Base-by-base conservation (phyloP, 1,140 invertebrate genomes). In the Globodera rostochiensis region DNA sequence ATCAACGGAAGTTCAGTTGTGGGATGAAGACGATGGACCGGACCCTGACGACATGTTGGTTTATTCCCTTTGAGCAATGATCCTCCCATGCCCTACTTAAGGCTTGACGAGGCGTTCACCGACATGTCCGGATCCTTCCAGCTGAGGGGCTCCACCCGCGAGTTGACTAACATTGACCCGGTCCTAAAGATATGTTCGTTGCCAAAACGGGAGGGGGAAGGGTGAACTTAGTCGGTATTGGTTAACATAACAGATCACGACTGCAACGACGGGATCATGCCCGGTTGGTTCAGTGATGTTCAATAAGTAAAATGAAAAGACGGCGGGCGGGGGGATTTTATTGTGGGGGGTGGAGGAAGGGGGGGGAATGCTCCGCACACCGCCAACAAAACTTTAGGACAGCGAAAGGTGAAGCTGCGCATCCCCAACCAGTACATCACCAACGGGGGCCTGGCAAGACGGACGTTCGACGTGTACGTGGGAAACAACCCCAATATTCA, bases 181-280 rank as follows among this genome's bases (percentile, higher is more conserved):
- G 86, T 82, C n/a, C 50, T 82, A 15, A 82, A 82, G 74, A 84
- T 82, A n/a, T 82, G 79, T 80, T 46, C 80, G 66, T 79, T 19
- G 9, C 21, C n/a, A 9, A n/a, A 73, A 15, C 21, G n/a, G 49
- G 36, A 64, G 0, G 36, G 64, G 25, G 74, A 46, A 36, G 36
- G 36, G 36, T 2, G 25, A 36, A 36, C 19, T 75, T 53, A 3
- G 11, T 73, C 9, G 5, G 5, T 73, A 49, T 4, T 49, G 71
- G 46, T n/a, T 81, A 47, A 76, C 70, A 53, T 13, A 76, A 46
- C n/a, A 80, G 79, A 88, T 79, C 87, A 87, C 75, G 87, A 87
- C 67, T 87, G 87, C 74, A 86, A 88, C 71, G 87, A 87, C 79
- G 87, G 86, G 77, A 86, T 85, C 49, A 85, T 83, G 73, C 87